Evolutionary conservation across 2,888 invertebrate genomes (phyloP), one percentile per base, ranked within the genome.

Genomic region (Nomada hirtipes): DNA sequence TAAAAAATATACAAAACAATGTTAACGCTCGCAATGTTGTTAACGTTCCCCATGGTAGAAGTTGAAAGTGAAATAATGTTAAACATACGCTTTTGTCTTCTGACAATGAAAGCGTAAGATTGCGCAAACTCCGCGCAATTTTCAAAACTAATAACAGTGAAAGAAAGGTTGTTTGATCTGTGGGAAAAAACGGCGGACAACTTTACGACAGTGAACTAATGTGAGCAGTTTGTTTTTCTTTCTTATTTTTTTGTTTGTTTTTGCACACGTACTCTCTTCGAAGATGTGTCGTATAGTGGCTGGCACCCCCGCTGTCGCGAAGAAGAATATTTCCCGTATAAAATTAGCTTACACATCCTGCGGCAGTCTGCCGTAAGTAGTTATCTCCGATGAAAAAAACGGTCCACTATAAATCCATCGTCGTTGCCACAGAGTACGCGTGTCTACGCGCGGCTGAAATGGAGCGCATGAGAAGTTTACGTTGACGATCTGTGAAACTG

Each of bases 401-500:
- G 82, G 36, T 23, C 53, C 70, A 2, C 82, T 68, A 69, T 83
- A 82, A 83, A 83, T 82, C 83, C 75, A 36, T 83, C 78, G 74
- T 57, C 77, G 70, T 26, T 4, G 44, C 50, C 15, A 20, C 18
- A 15, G 42, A 57, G 70, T 50, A 15, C 70, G 65, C 50, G 55
- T 60, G 70, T 76, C 74, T 59, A 13, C 60, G n/a, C 36, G 36
- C 47, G 47, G 26, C 18, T 59, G 67, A 77, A 82, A 83, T 74
- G 78, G 71, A 75, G 59, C 83, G 75, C 55, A 52, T 20, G 82
- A 82, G 79, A 82, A 78, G 74, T 78, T 82, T 82, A 78, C 72
- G 75, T 75, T 79, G 70, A 84, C 84, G 85, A 85, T 79, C 84
- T 71, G 82, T 72, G 78, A 84, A 85, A 82, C 76, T 23, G 42